Evolutionary conservation across 2,888 invertebrate genomes (phyloP), one percentile per base, ranked within the genome.

Genomic region (Drosophila barbarae): DNA sequence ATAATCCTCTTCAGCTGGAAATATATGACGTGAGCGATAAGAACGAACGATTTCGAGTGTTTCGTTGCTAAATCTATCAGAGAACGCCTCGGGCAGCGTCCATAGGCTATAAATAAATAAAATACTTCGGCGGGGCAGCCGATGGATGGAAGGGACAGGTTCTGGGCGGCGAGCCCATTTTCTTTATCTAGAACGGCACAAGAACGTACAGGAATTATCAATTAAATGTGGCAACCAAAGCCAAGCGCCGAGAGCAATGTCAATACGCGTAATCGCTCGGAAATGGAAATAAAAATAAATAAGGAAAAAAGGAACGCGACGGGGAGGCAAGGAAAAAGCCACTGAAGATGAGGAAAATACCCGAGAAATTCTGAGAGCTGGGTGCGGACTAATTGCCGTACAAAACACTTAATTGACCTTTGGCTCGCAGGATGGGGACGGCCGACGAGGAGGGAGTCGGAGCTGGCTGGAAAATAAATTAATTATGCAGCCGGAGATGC

Each of bases 371-470:
- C 32, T 13, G 26, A 13, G 46, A 39, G 47, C 13, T 51, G 51
- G 51, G 53, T 38, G 35, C 42, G 44, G 53, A 65, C 69, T 79
- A 79, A 84, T 78, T 81, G 72, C 69, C 49, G 59, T 58, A 69
- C 73, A 81, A 74, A 58, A 68, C 69, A 78, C 79, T 81, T 78
- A 81, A 82, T 78, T 84, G 78, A 79, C 74, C 78, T 79, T 78
- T 78, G 79, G 49, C 84, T 69, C 71, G 54, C 15, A 56, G 69
- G 69, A 61, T 51, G 61, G 61, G 36, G 30, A 57, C 35, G 64
- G 6, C 15, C n/a, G 41, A 4, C 41, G 23, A 13, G 44, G 30
- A 59, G 32, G 64, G 55, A 67, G 69, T 53, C 26, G 53, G 35
- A 36, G 54, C 61, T 66, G 54, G 44, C 56, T 36, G 61, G 55